Percentiles rank a stretch among this genome's conserved stretches.
Conservation (phyloP, 2,113 vertebrate genomes). For the Neogobius melanostomus region DNA sequence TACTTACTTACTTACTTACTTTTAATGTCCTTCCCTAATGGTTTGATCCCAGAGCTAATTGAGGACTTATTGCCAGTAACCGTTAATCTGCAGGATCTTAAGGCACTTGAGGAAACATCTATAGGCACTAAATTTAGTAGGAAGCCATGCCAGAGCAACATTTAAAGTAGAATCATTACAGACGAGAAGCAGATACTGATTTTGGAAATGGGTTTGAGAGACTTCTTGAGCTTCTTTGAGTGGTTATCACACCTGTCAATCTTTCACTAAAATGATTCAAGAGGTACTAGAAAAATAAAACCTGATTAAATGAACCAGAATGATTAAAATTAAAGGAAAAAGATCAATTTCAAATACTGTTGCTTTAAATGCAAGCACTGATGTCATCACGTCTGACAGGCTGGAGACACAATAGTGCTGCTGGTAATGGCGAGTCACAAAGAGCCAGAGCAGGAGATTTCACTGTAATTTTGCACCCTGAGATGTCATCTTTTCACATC, state of each 20-base stretch:
- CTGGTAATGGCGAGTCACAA: neutral
- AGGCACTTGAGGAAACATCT: neutral
- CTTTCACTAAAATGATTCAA: too few relatives aligned
- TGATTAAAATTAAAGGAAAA: neutral
- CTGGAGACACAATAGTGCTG: neutral
- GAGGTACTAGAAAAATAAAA: too few relatives aligned
- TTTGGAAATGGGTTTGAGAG: neutral
- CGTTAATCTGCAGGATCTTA: neutral
- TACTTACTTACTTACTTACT: too few relatives aligned
- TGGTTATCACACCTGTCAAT: too few relatives aligned
- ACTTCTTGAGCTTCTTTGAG: neutral
- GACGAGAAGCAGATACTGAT: neutral
- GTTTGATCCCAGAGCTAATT: neutral
- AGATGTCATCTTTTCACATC: constrained; percentile 6
- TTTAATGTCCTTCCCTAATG: neutral
- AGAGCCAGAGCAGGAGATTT: neutral
- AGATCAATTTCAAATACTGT: too few relatives aligned
- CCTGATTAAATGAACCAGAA: neutral
- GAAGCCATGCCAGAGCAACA: neutral
- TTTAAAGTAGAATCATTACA: neutral
- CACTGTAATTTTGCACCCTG: constrained; percentile 8
- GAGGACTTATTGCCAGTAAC: neutral
- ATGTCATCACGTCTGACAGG: neutral
- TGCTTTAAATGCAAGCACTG: neutral
- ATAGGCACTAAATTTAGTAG: neutral